Evolutionary conservation across 2,888 invertebrate species (phyloP), one percentile per base, ranked within the genome.

Genomic region (Conus canariensis): DNA sequence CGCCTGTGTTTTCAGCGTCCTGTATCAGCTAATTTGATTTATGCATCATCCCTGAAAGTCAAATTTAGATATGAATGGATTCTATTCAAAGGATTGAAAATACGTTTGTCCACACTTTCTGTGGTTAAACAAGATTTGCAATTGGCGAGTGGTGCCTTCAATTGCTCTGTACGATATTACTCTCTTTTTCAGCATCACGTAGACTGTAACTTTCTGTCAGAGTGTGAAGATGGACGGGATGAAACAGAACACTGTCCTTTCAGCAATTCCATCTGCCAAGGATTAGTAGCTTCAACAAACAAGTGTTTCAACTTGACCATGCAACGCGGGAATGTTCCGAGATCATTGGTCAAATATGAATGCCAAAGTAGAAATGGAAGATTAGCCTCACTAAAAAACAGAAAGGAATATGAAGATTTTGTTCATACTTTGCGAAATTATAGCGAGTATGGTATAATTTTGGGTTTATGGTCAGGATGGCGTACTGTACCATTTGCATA

Each of bases 201-300:
- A 6, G 16, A 82, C 82, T 82, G 82, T 56, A 56, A 82, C 16
- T n/a, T 82, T 5, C 1, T 14, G 22, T 5, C 3, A 19, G 16
- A 82, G 7, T 82, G 82, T 56, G 82, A 82, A 14, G 56, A 56
- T 19, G 82, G 82, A 56, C 56, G 8, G 56, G 82, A 82, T 19
- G 82, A 82, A 82, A 82, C 82, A 82, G 82, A 82, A 56, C 82
- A 82, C 19, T 82, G 82, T 56, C 82, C 82, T 9, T 56, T 56
- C 82, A 82, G 82, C 56, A 82, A 14, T 56, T 14, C 82, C n/a
- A 16, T 8, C 2, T 82, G 82, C 14, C 14, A 6, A 30, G 77
- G 77, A 9, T 6, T 77, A 16, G 77, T 77, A 8, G 25, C 77
- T 8, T 77, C 77, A 30, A 16, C 5, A 5, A 82, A 82, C 82